A percentile compares a stretch with the other conserved stretches of the same genome.
Evolutionary conservation across 2,888 invertebrate species (phyloP).

Genomic region (Serrognathus titanus): DNA sequence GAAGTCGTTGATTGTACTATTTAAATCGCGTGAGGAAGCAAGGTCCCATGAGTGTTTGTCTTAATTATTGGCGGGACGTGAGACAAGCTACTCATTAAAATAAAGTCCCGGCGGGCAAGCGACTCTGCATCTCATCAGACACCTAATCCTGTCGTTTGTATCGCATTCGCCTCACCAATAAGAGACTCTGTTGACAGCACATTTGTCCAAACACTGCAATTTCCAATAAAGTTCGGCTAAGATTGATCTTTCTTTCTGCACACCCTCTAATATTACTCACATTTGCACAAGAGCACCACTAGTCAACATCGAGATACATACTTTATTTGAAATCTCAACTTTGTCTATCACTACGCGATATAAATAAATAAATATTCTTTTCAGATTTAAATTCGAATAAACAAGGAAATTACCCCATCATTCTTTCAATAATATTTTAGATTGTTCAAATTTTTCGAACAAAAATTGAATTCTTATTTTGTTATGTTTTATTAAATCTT

Average conservation of each 20-base stretch:
- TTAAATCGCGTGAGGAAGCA: conserved; percentile 21
- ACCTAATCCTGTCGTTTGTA: conserved; percentile 40
- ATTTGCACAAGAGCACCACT: background rate
- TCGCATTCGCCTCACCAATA: conserved; percentile 38
- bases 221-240: conserved; percentile 32
- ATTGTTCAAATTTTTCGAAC: too few species aligned
- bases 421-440: too few species aligned
- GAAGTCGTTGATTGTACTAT: conserved; percentile 29
- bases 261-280: conserved; percentile 1
- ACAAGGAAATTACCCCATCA: too few species aligned
- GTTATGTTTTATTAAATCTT: too few species aligned
- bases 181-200: conserved; percentile 46
- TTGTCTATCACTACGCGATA: too few species aligned
- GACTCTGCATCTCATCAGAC: conserved; percentile 47
- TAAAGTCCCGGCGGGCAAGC: conserved; percentile 43
- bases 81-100: conserved; percentile 51
- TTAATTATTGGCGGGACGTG: conserved; percentile 49
- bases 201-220: conserved; percentile 42
- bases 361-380: too few species aligned
- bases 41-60: conserved; percentile 49
- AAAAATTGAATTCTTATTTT: too few species aligned
- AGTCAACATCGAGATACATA: conserved; percentile 4
- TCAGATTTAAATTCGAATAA: too few species aligned
- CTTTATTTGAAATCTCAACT: background rate
- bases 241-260: conserved; percentile 26